Conservation (phyloP, 2,113 vertebrate species). For the Myotis lucifugus region DNA sequence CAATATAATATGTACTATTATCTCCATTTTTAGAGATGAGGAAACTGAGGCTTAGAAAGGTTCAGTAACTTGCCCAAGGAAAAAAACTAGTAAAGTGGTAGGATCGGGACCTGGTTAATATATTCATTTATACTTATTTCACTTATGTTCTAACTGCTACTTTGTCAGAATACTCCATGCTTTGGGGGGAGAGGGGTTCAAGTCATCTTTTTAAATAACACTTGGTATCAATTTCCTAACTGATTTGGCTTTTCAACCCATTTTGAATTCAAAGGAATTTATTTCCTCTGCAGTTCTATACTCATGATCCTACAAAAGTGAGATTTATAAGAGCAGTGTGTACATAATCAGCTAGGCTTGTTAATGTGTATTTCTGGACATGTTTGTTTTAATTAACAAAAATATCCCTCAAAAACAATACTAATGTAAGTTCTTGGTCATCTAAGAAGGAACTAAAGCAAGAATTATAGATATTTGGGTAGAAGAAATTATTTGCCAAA, state of each 20-base stretch:
- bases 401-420: background rate
- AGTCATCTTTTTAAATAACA: conserved; percentile 26
- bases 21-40: conserved; percentile 29
- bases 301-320: conserved; percentile 42
- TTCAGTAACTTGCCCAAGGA: conserved; percentile 8
- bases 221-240: conserved; percentile 48
- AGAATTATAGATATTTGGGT: background rate
- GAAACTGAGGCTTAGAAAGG: conserved; percentile 41
- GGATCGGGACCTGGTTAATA: background rate
- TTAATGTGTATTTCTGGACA: conserved; percentile 31
- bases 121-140: background rate
- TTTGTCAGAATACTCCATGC: conserved; percentile 32
- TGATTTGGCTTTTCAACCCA: conserved; percentile 44
- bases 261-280: conserved; percentile 45
- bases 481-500: conserved; percentile 16
- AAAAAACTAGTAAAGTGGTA: conserved; percentile 14
- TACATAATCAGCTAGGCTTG: background rate
- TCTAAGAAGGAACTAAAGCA: background rate
- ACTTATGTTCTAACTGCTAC: conserved; percentile 44
- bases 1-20: background rate
- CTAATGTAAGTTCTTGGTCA: background rate
- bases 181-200: background rate
- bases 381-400: conserved; percentile 37
- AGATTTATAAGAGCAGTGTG: conserved; percentile 41
- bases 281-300: conserved; percentile 53